phyloP scores from a whole-genome alignment of 64 coral and sea anemone species.

The Porites lutea region DNA sequence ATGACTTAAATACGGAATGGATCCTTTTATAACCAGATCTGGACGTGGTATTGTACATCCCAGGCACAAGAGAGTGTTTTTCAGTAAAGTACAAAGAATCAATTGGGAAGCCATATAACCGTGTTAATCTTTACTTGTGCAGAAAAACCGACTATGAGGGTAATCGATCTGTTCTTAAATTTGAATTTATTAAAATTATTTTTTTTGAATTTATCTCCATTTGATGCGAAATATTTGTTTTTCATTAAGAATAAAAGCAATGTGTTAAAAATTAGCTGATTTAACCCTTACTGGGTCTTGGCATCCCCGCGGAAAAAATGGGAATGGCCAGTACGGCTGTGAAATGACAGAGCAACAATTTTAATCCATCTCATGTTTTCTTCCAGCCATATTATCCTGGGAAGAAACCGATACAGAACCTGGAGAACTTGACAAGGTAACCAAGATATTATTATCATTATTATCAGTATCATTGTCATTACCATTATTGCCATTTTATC shows the following conservation, averaged over 20 bases:
- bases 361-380: not conserved
- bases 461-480: no score
- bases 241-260: no score
- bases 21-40: constrained; percentile 82
- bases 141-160: constrained; percentile 68
- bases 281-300: no score
- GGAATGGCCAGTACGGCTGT: no score
- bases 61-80: constrained; percentile 71
- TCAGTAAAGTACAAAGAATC: constrained; percentile 79
- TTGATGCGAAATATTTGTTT: no score
- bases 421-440: constrained; percentile 6
- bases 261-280: no score
- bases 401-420: constrained; percentile 10
- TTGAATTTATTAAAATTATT: not conserved
- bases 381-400: not conserved
- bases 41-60: constrained; percentile 59
- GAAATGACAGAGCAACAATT: not conserved
- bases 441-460: not conserved
- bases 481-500: not conserved
- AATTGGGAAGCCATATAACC: constrained; percentile 70
- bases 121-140: constrained; percentile 76
- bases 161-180: not conserved
- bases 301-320: no score
- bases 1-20: constrained; percentile 58
- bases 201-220: not conserved